A percentile compares a stretch with the other conserved stretches of the same genome.
Evolutionary conservation across 2,797 vertebrate species (phyloP).

Genomic region (Cottoperca gobio): DNA sequence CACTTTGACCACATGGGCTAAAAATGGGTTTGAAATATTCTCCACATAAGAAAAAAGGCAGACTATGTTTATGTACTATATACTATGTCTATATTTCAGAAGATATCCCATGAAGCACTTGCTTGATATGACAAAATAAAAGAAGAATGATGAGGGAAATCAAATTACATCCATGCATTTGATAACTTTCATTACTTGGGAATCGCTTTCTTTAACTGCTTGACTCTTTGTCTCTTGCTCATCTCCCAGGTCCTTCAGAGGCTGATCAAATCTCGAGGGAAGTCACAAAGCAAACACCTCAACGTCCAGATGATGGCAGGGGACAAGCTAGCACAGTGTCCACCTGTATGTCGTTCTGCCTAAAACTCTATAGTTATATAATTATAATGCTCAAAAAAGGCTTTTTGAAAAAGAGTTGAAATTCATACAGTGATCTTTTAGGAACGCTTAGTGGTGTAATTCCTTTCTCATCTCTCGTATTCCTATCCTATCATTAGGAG

Average conservation of each 20-base stretch:
- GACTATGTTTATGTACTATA: too few relatives aligned
- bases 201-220: not conserved
- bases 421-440: not conserved
- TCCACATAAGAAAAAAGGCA: not conserved
- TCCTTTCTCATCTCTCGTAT: not conserved
- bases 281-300: slow-evolving; percentile 97
- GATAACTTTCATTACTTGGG: not conserved
- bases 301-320: slow-evolving; percentile 99
- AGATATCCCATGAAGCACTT: not conserved
- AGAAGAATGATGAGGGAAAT: not conserved
- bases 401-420: not conserved
- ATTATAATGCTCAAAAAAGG: not conserved
- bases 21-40: not conserved
- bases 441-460: not conserved
- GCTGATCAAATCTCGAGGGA: slow-evolving; percentile 95
- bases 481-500: slow-evolving; percentile 83
- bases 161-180: not conserved
- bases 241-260: slow-evolving; percentile 91
- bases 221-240: slow-evolving; percentile 1
- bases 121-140: not conserved
- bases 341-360: slow-evolving; percentile 83
- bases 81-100: not conserved
- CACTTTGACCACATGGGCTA: not conserved
- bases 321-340: slow-evolving; percentile 96
- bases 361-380: not conserved